Evolutionary conservation across 2,888 invertebrate genomes (phyloP).

Genomic region (Brachyptera risi): DNA sequence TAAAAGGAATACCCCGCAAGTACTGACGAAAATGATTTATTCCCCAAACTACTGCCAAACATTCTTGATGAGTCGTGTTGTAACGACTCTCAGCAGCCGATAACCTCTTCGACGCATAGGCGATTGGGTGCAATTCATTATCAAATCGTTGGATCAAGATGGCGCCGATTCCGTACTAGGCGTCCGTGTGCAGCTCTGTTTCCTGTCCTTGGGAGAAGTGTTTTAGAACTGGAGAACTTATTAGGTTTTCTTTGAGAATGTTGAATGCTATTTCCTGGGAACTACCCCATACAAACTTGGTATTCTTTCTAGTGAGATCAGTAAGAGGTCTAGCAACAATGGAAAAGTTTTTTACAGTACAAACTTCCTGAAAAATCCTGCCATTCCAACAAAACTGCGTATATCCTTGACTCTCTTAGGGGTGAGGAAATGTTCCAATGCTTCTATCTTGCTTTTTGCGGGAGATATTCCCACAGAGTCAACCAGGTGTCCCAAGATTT

Average conservation of each 20-base stretch:
- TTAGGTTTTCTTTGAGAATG: constrained; percentile 29
- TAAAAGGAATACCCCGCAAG: background rate
- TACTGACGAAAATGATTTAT: background rate
- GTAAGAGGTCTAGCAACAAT: background rate
- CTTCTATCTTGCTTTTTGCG: background rate
- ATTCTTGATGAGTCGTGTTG: background rate
- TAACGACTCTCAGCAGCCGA: background rate
- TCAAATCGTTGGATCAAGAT: constrained; percentile 6
- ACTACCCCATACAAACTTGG: constrained; percentile 6
- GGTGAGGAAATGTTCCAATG: background rate
- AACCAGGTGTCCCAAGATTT: constrained; percentile 1
- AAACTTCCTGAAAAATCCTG: background rate
- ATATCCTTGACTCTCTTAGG: background rate
- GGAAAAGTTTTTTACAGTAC: constrained; percentile 1
- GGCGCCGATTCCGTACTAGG: constrained; percentile 15
- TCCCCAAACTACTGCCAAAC: background rate
- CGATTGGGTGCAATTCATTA: background rate
- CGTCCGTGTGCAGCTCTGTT: constrained; percentile 4
- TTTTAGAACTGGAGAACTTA: constrained; percentile 26
- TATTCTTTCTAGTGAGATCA: constrained; percentile 3
- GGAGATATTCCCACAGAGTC: background rate
- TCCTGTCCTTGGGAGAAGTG: constrained; percentile 29
- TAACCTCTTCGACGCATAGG: background rate
- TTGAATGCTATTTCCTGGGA: constrained; percentile 4
- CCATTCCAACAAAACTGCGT: background rate